Base-by-base conservation (phyloP, 2,888 invertebrate genomes). In the Nomada lathburiana region DNA sequence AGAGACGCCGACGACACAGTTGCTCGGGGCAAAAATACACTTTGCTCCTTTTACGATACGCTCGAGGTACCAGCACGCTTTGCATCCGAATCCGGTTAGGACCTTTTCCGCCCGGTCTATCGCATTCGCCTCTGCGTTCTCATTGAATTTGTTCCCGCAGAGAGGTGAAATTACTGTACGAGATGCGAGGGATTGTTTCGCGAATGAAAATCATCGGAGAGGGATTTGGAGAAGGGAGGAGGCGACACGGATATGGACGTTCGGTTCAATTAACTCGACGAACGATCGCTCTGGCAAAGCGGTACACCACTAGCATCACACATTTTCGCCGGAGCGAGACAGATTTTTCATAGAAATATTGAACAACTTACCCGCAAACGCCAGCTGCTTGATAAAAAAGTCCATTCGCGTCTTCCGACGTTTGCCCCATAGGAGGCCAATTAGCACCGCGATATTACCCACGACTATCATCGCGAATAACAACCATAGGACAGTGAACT, bases 321-420 rank as follows among this genome's bases (percentile, higher is more conserved):
- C 9, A 36, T 36, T 7, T 36, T 36, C 36, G 36, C 13, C 47
- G 16, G 16, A 47, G 16, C 16, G 16, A 47, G 36, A 5, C 36
- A 36, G 13, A 16, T 10, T 47, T 47, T 11, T 16, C 13, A 3
- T 11, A 47, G 11, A 13, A 11, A 47, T 7, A 20, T 23, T 10
- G 5, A 29, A 16, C 18, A 23, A 81, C 95, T 95, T 94, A 98
- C 98, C 98, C 94, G 98, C 98, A 81, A 98, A 95, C 2, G 98
- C 98, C 72, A 98, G 95, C 91, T 98, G 98, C 95, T 97, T 97
- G 89, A 98, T 98, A 94, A 98, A 98, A 95, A 98, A 98, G 94
- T 98, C 98, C 98, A 98, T 98, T 65, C 98, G 95, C 67, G 98
- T 98, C 93, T 98, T 98, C 89, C 98, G 95, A 70, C 97, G 96